Base-by-base conservation (phyloP, 2,113 vertebrate genomes). In the Strix aluco region DNA sequence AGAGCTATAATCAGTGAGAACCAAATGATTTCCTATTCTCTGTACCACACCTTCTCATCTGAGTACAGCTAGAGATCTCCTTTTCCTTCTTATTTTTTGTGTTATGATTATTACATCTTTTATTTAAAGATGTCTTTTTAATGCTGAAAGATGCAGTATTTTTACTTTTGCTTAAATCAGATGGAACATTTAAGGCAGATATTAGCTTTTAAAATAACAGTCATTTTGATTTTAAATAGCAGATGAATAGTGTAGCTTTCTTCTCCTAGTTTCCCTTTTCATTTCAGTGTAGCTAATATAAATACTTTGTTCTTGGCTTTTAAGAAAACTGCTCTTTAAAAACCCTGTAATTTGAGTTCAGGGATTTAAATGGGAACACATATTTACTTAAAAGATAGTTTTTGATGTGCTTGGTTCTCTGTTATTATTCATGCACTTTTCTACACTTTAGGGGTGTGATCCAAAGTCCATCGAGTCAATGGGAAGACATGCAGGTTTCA, bases 1-100 rank as follows among this genome's bases (percentile, higher is more conserved):
- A 97, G 96, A 98, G 66, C 89, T 97, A 97, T 97, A 98, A 97
- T 97, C 96, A 98, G 75, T 66, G 88, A 96, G 90, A 97, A 94
- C 90, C 67, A 90, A 91, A 90, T 90, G 46, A 95, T 94, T 98
- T 98, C 97, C 81, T 91, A 86, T 96, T 95, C 90, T 84, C 54
- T 79, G 42, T 66, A 70, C 83, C 89, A 92, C 81, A 94, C 61
- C 94, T 97, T 96, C 78, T 85, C 75, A 97, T 38, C 34, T 90
- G 92, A 87, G 42, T 88, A 83, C 30, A 91, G 58, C 61, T 54
- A 88, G 42, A 94, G 20, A 54, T 81, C 59, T 81, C 49, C 14
- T 69, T 92, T 90, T 92, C 71, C n/a, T 94, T 94, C 29, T 80
- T 88, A 55, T 44, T 92, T 82, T 93, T 92, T 88, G 15, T 32